These are phyloP conservation scores for Epirrhoe alternata DNA, from an alignment of 2,888 invertebrate species.

Conservation along the genomic window DNA sequence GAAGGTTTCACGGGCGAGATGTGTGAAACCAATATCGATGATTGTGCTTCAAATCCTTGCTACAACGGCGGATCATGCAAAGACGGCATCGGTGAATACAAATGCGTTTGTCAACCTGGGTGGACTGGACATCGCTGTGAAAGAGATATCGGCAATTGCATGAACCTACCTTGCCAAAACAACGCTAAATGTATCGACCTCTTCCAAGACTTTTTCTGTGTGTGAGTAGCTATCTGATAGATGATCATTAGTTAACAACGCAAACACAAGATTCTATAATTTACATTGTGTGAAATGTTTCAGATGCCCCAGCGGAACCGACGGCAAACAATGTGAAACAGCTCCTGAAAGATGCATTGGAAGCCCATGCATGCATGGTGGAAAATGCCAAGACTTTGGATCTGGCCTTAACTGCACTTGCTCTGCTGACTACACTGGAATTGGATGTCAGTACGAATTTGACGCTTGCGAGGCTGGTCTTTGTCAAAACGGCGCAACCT, in stretches of 20 bases:
- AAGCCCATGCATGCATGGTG: conserved; percentile 97
- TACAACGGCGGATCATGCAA: conserved; percentile 95
- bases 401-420: conserved; percentile 98
- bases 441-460: conserved; percentile 97
- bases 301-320: conserved; percentile 96
- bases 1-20: conserved; percentile 93
- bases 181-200: conserved; percentile 96
- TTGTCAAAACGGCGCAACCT: conserved; percentile 97
- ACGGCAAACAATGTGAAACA: conserved; percentile 98
- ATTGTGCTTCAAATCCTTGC: conserved; percentile 94
- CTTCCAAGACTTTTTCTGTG: conserved; percentile 96
- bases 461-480: conserved; percentile 95
- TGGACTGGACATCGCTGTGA: conserved; percentile 96
- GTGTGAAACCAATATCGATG: conserved; percentile 95
- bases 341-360: conserved; percentile 98
- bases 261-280: neutral
- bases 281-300: conserved; percentile 36
- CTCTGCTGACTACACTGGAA: conserved; percentile 92
- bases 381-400: conserved; percentile 97
- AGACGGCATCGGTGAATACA: conserved; percentile 93
- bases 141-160: conserved; percentile 94
- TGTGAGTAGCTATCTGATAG: conserved; percentile 85
- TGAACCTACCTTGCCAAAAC: conserved; percentile 95
- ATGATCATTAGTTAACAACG: neutral
- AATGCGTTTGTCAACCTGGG: conserved; percentile 92